phyloP scores from a whole-genome alignment of 2,113 vertebrate genomes.

The Brachionichthys hirsutus region DNA sequence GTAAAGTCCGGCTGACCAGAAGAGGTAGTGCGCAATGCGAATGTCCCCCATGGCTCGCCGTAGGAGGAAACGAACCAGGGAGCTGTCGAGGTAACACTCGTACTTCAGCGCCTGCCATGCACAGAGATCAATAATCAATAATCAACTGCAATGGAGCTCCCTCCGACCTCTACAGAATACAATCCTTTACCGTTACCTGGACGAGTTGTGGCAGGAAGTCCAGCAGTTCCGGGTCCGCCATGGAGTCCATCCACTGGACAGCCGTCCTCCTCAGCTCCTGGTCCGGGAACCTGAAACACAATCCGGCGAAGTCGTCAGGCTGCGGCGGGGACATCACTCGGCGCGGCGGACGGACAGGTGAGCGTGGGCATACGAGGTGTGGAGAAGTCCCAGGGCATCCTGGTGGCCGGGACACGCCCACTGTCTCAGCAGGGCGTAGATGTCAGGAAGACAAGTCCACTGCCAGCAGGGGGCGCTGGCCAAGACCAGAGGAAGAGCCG shows the following conservation, averaged over 20 bases:
- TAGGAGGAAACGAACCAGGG: slow-evolving; percentile 93
- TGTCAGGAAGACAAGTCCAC: slow-evolving; percentile 93
- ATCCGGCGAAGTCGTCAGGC: not conserved
- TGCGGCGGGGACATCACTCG: too few species aligned
- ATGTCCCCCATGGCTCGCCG: slow-evolving; percentile 90
- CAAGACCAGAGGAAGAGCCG: slow-evolving; percentile 88
- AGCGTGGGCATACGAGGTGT: slow-evolving; percentile 84
- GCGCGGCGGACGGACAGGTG: not conserved
- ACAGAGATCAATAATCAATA: too few species aligned
- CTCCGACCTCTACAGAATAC: too few species aligned
- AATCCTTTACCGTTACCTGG: slow-evolving; percentile 78
- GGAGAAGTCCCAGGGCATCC: slow-evolving; percentile 92
- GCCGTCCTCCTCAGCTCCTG: slow-evolving; percentile 94
- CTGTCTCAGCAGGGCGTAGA: slow-evolving; percentile 91
- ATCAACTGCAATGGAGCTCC: too few species aligned
- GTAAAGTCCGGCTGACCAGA: slow-evolving; percentile 84
- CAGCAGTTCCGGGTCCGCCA: slow-evolving; percentile 89
- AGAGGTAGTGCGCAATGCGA: slow-evolving; percentile 92
- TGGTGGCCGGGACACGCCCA: slow-evolving; percentile 90
- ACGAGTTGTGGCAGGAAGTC: slow-evolving; percentile 97
- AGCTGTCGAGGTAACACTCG: slow-evolving; percentile 97
- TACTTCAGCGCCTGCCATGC: slow-evolving; percentile 89
- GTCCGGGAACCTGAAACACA: slow-evolving; percentile 86
- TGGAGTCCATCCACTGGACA: slow-evolving; percentile 93
- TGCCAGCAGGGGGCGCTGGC: slow-evolving; percentile 96